phyloP scores from a whole-genome alignment of 2,888 invertebrate species.

The Lepetodrilus schrolli region DNA sequence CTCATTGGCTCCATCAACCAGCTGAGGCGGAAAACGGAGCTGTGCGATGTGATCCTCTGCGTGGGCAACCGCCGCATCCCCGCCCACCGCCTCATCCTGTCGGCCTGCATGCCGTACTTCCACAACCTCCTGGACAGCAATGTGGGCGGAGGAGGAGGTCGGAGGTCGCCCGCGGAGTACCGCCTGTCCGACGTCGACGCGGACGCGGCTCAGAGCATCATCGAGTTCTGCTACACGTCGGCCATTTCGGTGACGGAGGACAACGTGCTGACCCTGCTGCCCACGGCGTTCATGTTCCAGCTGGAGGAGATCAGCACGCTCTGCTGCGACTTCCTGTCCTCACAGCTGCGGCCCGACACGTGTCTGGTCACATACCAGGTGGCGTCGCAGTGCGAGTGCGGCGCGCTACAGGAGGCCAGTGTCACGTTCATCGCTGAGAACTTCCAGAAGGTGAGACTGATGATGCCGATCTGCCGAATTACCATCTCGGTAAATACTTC shows the following conservation, averaged over 20 bases:
- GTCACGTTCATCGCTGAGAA: constrained; percentile 45
- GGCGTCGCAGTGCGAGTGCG: constrained; percentile 42
- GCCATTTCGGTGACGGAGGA: constrained; percentile 51
- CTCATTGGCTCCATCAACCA: constrained; percentile 50
- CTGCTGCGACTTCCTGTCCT: constrained; percentile 51
- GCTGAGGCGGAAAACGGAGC: constrained; percentile 43
- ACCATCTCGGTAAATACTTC: no score
- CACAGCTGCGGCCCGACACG: constrained; percentile 43
- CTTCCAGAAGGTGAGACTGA: constrained; percentile 47
- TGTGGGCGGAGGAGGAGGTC: no score
- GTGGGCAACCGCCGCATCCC: constrained; percentile 44
- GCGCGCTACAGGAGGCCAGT: constrained; percentile 37
- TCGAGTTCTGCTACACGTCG: constrained; percentile 59
- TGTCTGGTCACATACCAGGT: constrained; percentile 44
- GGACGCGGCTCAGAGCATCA: constrained; percentile 45
- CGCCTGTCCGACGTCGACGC: constrained; percentile 43
- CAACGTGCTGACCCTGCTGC: constrained; percentile 51
- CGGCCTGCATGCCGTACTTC: constrained; percentile 54
- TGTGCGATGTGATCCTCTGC: constrained; percentile 52
- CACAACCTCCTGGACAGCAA: constrained; percentile 42
- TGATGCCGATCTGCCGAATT: no score
- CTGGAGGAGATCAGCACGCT: constrained; percentile 49
- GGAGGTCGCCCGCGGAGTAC: constrained; percentile 36
- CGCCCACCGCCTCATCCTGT: constrained; percentile 52
- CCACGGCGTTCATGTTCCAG: constrained; percentile 49